Base-by-base conservation (phyloP, 2,113 vertebrate species). In the Pteruthius melanotis region DNA sequence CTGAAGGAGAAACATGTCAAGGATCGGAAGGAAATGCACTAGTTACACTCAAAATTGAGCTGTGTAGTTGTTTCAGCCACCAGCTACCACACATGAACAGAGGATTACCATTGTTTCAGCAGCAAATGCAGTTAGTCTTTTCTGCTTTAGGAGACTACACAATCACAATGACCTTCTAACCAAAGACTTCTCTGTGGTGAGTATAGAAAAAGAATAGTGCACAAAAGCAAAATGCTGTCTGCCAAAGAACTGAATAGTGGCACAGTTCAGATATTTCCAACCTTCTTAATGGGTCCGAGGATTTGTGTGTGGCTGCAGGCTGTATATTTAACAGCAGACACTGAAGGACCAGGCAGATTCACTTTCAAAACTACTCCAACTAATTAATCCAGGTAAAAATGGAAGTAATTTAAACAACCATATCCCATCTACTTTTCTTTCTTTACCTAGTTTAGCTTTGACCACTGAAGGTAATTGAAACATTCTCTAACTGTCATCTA, bases 221-320 rank as follows among this genome's bases (percentile, higher is more conserved):
- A 37, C 21, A 50, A 72, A 50, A 61, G 45, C 30, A 90, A 82
- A 90, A 83, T 9, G 15, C 31, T 60, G 14, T 27, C 44, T 93
- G 81, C 56, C 52, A 71, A 56, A 78, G 37, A 87, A 83, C 49
- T 65, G 45, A 83, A 78, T 24, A 13, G 40, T 50, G 57, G 44
- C 52, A 71, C 1, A 0, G 42, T 26, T 85, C 53, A 84, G 50
- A 15, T 33, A 64, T 53, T 75, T 71, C 49, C 1, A 0, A 42
- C 37, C 37, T 30, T 79, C 47, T 79, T 50, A 85, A 66, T 40
- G 20, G 19, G 53, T 33, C 26, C 2, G 6, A 77, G 45, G 40
- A 86, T 89, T 19, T 88, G 28, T 24, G 18, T 22, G 35, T 28
- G 47, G 26, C 64, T 93, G 35, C 66, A 68, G 49, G 23, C 50